phyloP scores from a whole-genome alignment of 2,888 invertebrate species.

The Venustoraphidia nigricollis region DNA sequence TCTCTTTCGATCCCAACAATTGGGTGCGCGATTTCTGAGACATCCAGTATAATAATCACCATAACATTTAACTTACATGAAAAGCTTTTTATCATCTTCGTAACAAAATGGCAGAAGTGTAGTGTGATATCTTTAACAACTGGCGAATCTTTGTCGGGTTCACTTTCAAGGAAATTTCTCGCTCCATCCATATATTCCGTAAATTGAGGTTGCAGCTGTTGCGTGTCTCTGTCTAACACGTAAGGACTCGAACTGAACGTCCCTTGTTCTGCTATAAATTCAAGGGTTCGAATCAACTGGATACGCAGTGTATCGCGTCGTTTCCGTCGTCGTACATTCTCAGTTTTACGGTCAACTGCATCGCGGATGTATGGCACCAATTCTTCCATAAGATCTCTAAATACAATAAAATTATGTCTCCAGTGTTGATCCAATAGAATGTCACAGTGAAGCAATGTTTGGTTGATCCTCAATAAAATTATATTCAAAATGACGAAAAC shows the following conservation, averaged over 20 bases:
- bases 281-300: slow-evolving; percentile 80
- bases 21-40: too few species aligned
- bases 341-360: slow-evolving; percentile 92
- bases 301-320: slow-evolving; percentile 84
- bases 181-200: slow-evolving; percentile 94
- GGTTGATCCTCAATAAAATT: too few species aligned
- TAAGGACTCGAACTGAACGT: slow-evolving; percentile 77
- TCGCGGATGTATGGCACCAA: slow-evolving; percentile 81
- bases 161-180: slow-evolving; percentile 77
- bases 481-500: background rate
- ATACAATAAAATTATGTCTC: slow-evolving; percentile 9
- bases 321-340: slow-evolving; percentile 82
- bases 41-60: too few species aligned
- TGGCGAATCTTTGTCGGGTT: slow-evolving; percentile 83
- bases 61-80: slow-evolving; percentile 47
- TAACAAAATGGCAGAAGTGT: slow-evolving; percentile 87
- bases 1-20: too few species aligned
- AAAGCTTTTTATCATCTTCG: slow-evolving; percentile 87
- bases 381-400: slow-evolving; percentile 92
- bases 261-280: slow-evolving; percentile 81
- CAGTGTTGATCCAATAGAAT: too few species aligned
- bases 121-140: slow-evolving; percentile 79
- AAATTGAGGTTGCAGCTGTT: slow-evolving; percentile 70
- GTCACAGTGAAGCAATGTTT: too few species aligned
- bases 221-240: slow-evolving; percentile 68